Evolutionary conservation across 2,113 vertebrate species (phyloP).

Genomic region (Istiophorus platypterus): DNA sequence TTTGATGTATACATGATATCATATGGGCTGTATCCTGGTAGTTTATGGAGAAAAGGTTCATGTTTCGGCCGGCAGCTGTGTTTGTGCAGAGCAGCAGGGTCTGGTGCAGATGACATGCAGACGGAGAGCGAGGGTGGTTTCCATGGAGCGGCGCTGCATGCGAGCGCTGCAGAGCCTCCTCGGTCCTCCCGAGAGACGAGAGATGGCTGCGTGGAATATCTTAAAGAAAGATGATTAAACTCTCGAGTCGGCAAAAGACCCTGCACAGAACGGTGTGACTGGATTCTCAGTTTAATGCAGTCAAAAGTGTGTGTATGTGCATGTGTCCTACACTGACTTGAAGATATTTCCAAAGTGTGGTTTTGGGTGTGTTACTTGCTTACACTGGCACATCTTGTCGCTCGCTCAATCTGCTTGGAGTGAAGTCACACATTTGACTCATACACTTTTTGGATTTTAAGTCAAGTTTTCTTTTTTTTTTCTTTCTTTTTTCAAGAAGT

Average conservation of each 20-base stretch:
- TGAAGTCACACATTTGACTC: conserved; percentile 67
- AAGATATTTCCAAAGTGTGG: conserved; percentile 65
- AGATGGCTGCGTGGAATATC: conserved; percentile 66
- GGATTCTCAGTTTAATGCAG: conserved; percentile 26
- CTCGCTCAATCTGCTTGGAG: conserved; percentile 37
- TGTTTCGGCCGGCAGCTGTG: conserved; percentile 42
- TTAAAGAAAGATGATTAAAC: conserved; percentile 47
- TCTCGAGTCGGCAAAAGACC: conserved; percentile 40
- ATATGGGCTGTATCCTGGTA: background rate
- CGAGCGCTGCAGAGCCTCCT: conserved; percentile 79
- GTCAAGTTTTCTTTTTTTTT: conserved; percentile 16
- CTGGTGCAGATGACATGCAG: conserved; percentile 59
- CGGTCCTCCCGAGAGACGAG: conserved; percentile 81
- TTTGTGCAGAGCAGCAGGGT: conserved; percentile 41
- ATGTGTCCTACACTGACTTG: conserved; percentile 22
- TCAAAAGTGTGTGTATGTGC: conserved; percentile 28
- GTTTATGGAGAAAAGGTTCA: conserved; percentile 28
- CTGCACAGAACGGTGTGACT: conserved; percentile 18
- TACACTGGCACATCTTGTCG: conserved; percentile 59
- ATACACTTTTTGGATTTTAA: conserved; percentile 15
- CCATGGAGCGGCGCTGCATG: conserved; percentile 75
- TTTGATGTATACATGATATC: background rate
- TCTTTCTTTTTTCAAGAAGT: background rate
- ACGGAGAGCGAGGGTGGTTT: conserved; percentile 71
- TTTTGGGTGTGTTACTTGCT: conserved; percentile 74